Base-by-base conservation (phyloP, 2,888 invertebrate species). In the Andricus quercusramuli region DNA sequence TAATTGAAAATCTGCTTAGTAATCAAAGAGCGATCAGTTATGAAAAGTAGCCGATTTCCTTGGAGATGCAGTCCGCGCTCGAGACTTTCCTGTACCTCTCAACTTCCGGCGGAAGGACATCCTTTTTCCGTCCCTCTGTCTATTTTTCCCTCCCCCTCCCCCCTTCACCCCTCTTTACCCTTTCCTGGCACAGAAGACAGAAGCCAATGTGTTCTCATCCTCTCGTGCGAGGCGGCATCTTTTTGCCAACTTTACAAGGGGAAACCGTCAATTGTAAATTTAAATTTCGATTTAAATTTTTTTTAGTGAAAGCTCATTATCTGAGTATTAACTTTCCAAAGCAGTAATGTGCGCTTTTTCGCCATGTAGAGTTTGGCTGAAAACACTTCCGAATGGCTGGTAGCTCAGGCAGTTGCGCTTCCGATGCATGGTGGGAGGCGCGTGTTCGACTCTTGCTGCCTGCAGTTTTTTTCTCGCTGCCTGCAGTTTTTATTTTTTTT, bases 31-130 rank as follows among this genome's bases (percentile, higher is more conserved):
- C 70, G 29, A 47, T 70, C 29, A 25, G 29, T 74, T 74, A 32
- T 56, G 32, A 74, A 74, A 74, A 74, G 32, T 56, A 70, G 17
- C 51, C 51, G 74, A 74, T 74, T 74, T 56, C 56, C 74, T 74
- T 74, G 51, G 32, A 74, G 56, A 74, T 74, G 74, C 25, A 62
- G 62, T 62, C 22, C 25, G 62, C 25, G 62, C 74, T 74, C n/a
- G 74, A 74, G 51, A 74, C 74, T 74, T 56, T 74, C 51, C 74
- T 70, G 47, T 70, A 51, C 47, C 8, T 68, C 47, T 47, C 25
- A 22, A 74, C 74, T 74, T 74, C 74, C 74, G 74, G 51, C 74
- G 74, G 74, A 74, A 56, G 74, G 51, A 56, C 74, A 56, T 74
- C 74, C 74, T 74, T 74, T 74, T 74, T 74, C 74, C 74, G 51